Evolutionary conservation across 2,113 vertebrate species (phyloP), one percentile per base, ranked within the genome.

Genomic region (Hylia prasina): DNA sequence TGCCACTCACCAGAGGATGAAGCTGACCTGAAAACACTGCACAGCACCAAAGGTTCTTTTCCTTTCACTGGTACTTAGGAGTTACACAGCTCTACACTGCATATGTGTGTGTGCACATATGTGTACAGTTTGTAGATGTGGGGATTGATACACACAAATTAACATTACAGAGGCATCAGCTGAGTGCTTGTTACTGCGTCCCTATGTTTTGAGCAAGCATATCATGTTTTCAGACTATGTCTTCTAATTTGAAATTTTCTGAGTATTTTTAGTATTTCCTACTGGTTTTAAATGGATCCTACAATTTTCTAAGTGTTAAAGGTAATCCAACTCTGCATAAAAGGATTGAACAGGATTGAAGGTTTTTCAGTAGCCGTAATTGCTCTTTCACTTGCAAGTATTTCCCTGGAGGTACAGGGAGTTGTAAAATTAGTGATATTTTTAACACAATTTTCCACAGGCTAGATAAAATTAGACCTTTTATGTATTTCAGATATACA

Each of bases 331-430:
- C 15, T 42, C 53, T 82, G 16, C 28, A 37, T 51, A 37, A 71
- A 93, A 79, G 14, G 25, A 76, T 45, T 17, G 45, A 90, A 78
- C 33, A 12, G n/a, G n/a, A n/a, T n/a, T n/a, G 56, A 89, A 80
- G 33, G 18, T 90, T 78, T 88, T 92, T 37, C 54, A 66, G 60
- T 23, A 60, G 45, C 61, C 2, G 1, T 37, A 82, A 61, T 64
- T 89, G 33, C 50, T 93, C 35, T 68, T 93, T 87, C 37, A 51
- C 63, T 91, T 84, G 22, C n/a, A 73, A 86, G 50, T 68, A 40
- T 27, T 70, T 76, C 23, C 73, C 17, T 28, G 79, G 61, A 85
- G 22, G 9, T 35, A 66, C 7, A 6, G 39, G 20, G 58, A 73
- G 24, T 72, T 51, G 31, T 37, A 64, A 90, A 94, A 85, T 61